Conservation (phyloP, 1,140 invertebrate genomes). For the Microplitis mediator region DNA sequence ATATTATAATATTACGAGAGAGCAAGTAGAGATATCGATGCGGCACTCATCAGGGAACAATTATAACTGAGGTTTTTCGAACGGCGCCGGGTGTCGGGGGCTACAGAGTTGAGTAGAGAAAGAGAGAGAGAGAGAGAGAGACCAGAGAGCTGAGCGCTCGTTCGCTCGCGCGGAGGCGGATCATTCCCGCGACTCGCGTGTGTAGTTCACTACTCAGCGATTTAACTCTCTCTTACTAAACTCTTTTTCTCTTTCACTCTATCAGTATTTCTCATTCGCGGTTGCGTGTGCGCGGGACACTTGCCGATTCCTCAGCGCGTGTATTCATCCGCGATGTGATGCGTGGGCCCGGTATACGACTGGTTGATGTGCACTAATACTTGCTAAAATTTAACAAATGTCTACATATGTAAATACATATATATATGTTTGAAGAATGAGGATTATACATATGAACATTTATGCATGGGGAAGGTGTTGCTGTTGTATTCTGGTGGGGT, state of each 20-base stretch:
- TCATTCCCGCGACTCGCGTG: constrained; percentile 31
- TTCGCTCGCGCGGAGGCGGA: constrained; percentile 37
- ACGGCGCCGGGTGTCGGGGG: constrained; percentile 32
- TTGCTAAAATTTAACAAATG: background rate
- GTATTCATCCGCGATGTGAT: constrained; percentile 12
- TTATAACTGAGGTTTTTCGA: constrained; percentile 64
- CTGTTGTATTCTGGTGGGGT: constrained; percentile 50
- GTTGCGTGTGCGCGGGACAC: constrained; percentile 11
- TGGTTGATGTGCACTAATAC: background rate
- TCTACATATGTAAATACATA: background rate
- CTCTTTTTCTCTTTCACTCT: no score
- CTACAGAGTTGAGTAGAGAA: background rate
- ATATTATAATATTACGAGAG: background rate
- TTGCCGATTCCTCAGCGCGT: constrained; percentile 19
- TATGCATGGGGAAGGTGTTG: constrained; percentile 46
- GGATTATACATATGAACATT: background rate
- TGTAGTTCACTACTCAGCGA: background rate
- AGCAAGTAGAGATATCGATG: constrained; percentile 23
- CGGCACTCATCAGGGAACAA: constrained; percentile 55
- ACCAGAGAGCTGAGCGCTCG: no score
- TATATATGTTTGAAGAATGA: background rate
- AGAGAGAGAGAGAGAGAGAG: no score
- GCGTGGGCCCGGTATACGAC: constrained; percentile 9
- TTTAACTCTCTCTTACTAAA: constrained; percentile 1
- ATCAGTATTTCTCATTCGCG: background rate